Evolutionary conservation across 2,113 vertebrate genomes (phyloP).

Genomic region (Myotis brandtii): DNA sequence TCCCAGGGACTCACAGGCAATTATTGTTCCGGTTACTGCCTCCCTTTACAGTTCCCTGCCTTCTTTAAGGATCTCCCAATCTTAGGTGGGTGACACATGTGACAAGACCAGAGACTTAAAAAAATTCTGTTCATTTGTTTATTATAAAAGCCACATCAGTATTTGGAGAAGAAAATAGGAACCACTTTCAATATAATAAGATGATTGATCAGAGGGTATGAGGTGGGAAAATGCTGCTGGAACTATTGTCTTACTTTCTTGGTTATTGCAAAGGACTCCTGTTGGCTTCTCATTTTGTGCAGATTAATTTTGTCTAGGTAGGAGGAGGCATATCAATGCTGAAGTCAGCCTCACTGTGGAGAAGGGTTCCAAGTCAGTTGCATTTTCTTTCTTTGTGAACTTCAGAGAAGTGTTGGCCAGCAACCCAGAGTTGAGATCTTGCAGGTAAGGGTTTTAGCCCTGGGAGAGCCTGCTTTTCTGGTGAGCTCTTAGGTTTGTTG

Average conservation of each 20-base stretch:
- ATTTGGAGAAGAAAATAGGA: not conserved
- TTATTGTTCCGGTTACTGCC: not conserved
- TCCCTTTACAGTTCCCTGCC: not conserved
- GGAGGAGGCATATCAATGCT: not conserved
- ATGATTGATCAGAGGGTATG: not conserved
- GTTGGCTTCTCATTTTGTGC: not conserved
- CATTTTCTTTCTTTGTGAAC: slow-evolving; percentile 40
- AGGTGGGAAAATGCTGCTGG: not conserved
- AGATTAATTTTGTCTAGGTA: not conserved
- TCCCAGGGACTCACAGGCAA: not conserved
- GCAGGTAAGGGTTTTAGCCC: not conserved
- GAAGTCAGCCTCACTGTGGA: not conserved
- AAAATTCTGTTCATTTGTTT: not conserved
- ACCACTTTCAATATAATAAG: not conserved
- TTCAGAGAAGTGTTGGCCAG: not conserved
- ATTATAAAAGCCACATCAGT: not conserved
- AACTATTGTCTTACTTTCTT: not conserved
- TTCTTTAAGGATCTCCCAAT: not conserved
- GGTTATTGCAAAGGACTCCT: not conserved
- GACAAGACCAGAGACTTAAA: not conserved
- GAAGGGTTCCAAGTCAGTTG: not conserved
- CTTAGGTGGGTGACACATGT: not conserved
- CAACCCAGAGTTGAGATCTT: not conserved
- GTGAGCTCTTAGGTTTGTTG: not conserved
- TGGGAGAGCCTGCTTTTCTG: not conserved